phyloP scores from a whole-genome alignment of 2,113 vertebrate genomes.

The Ammodytes dubius region DNA sequence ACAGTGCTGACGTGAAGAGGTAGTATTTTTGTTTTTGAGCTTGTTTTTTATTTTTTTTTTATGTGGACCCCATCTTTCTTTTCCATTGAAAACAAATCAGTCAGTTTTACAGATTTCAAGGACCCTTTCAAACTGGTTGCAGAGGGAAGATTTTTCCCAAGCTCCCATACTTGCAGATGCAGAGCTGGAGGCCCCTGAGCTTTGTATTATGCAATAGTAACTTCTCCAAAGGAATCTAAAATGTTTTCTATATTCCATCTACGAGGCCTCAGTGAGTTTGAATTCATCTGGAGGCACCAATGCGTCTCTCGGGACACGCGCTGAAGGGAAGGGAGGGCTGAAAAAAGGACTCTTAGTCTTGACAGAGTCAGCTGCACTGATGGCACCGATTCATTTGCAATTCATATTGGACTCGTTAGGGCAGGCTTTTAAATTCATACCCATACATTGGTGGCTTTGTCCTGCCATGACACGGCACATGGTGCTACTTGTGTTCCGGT shows the following conservation, averaged over 20 bases:
- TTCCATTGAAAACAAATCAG: neutral
- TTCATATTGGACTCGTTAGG: conserved; percentile 65
- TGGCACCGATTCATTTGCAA: conserved; percentile 70
- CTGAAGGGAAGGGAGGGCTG: neutral
- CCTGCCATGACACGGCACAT: conserved; percentile 56
- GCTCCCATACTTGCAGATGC: neutral
- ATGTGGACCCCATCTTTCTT: neutral
- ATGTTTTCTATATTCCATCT: neutral
- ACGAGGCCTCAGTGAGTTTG: conserved; percentile 8
- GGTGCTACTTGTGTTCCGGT: conserved; percentile 64
- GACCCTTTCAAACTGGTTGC: neutral
- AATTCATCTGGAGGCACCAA: neutral
- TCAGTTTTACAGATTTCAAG: neutral
- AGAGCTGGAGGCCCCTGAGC: neutral
- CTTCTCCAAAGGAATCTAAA: neutral
- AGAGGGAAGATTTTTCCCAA: neutral
- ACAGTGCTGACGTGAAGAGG: neutral
- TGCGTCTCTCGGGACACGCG: neutral
- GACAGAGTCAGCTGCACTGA: conserved; percentile 59
- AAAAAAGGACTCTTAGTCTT: conserved; percentile 14
- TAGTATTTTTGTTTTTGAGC: neutral
- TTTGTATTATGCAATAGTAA: neutral
- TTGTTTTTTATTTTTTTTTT: neutral
- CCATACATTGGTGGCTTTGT: conserved; percentile 58
- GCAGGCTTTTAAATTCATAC: conserved; percentile 69